phyloP scores from a whole-genome alignment of 2,888 invertebrate genomes.

The Ophion ellenae region DNA sequence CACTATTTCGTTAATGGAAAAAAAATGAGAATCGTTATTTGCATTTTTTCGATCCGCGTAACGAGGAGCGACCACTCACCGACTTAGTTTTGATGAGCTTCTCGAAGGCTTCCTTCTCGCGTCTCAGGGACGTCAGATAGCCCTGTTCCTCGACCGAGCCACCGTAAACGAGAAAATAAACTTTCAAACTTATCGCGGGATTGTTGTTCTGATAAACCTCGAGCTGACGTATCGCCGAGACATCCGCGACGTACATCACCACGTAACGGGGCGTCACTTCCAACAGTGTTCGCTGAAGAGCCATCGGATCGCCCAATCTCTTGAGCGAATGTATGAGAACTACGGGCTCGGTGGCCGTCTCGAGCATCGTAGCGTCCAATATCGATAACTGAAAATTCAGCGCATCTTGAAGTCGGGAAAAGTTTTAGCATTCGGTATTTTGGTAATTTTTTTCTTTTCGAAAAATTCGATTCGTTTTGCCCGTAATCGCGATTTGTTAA shows the following conservation, averaged over 20 bases:
- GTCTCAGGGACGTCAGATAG: slow-evolving; percentile 94
- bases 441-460: not conserved
- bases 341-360: slow-evolving; percentile 86
- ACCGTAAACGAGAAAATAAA: slow-evolving; percentile 95
- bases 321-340: slow-evolving; percentile 92
- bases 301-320: slow-evolving; percentile 89
- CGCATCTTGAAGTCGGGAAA: not conserved
- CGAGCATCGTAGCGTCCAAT: slow-evolving; percentile 88
- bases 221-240: slow-evolving; percentile 94
- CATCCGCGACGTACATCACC: slow-evolving; percentile 95
- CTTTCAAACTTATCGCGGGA: slow-evolving; percentile 85
- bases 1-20: too few species aligned
- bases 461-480: not conserved
- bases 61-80: slow-evolving; percentile 83
- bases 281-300: slow-evolving; percentile 89
- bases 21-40: not conserved
- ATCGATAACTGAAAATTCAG: slow-evolving; percentile 86
- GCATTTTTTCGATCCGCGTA: not conserved
- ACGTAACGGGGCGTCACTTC: slow-evolving; percentile 91
- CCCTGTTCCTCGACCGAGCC: slow-evolving; percentile 98
- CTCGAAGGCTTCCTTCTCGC: slow-evolving; percentile 98
- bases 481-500: too few species aligned
- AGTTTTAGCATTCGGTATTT: not conserved
- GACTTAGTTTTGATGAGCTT: slow-evolving; percentile 95
- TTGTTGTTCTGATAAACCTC: slow-evolving; percentile 89